Evolutionary conservation across 1,140 invertebrate genomes (phyloP).

Genomic region (Globodera ellingtonae): DNA sequence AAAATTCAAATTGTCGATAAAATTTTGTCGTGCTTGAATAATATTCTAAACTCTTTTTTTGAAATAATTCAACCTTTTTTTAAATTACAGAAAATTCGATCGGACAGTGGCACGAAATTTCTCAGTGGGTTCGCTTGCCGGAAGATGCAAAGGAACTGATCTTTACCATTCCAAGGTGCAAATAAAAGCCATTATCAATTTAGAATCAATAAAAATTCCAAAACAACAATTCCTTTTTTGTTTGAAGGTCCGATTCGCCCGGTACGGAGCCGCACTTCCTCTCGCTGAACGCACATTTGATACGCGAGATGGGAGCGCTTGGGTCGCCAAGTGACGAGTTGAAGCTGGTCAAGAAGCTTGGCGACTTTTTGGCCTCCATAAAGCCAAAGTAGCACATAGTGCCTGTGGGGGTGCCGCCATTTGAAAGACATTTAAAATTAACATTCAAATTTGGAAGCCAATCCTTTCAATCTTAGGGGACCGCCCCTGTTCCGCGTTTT

Average conservation of each 20-base stretch:
- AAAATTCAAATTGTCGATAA: too few relatives aligned
- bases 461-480: too few relatives aligned
- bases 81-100: background rate
- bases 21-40: too few relatives aligned
- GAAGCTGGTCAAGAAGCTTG: slow-evolving; percentile 21
- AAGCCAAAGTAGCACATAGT: slow-evolving; percentile 38
- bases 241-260: background rate
- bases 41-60: too few relatives aligned
- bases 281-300: slow-evolving; percentile 41
- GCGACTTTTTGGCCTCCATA: slow-evolving; percentile 31
- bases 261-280: slow-evolving; percentile 43
- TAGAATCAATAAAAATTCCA: background rate
- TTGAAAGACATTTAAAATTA: too few relatives aligned
- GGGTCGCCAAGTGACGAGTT: slow-evolving; percentile 21
- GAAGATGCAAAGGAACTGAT: slow-evolving; percentile 35
- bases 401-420: background rate
- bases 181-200: background rate
- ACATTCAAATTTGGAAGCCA: too few relatives aligned
- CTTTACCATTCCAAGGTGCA: slow-evolving; percentile 28
- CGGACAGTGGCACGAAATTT: slow-evolving; percentile 44
- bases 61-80: background rate
- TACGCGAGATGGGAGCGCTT: slow-evolving; percentile 38
- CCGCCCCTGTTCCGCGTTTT: too few relatives aligned
- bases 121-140: slow-evolving; percentile 39
- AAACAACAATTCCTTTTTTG: background rate